Evolutionary conservation across 2,797 vertebrate genomes (phyloP).

Genomic region (Scolopax bukidnonensis): DNA sequence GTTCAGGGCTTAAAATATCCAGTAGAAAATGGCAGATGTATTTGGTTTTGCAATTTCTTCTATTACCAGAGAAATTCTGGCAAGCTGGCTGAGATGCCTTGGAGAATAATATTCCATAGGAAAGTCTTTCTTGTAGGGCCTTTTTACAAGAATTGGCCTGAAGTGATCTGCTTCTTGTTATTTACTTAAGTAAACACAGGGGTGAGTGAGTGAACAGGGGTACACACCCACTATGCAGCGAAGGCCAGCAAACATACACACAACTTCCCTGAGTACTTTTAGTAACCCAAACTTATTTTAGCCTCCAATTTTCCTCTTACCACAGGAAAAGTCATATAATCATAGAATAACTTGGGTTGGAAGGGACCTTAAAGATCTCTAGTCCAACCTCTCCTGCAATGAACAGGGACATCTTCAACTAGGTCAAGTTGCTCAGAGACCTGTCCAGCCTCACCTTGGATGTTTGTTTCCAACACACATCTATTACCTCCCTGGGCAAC

Average conservation of each 20-base stretch:
- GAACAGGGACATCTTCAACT: background rate
- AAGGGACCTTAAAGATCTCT: background rate
- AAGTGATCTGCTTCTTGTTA: background rate
- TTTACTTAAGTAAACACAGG: background rate
- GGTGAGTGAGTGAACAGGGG: background rate
- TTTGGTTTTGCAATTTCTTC: background rate
- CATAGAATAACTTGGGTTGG: background rate
- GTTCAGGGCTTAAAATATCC: background rate
- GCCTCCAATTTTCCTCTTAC: background rate
- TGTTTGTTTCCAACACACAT: background rate
- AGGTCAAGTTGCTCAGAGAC: background rate
- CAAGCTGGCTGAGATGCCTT: background rate
- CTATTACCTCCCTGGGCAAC: background rate
- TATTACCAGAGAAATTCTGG: background rate
- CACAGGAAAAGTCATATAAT: background rate
- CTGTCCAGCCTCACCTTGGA: background rate
- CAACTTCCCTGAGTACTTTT: background rate
- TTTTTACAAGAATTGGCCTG: background rate
- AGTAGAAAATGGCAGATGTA: background rate
- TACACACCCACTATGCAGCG: background rate
- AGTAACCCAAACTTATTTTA: background rate
- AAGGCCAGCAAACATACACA: background rate
- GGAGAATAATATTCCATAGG: background rate
- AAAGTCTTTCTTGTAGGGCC: background rate
- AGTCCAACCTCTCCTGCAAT: background rate